A percentile compares a stretch with the other conserved stretches of the same genome.
phyloP scores from a whole-genome alignment of 2,888 invertebrate genomes.

The Druceiella hillmani region DNA sequence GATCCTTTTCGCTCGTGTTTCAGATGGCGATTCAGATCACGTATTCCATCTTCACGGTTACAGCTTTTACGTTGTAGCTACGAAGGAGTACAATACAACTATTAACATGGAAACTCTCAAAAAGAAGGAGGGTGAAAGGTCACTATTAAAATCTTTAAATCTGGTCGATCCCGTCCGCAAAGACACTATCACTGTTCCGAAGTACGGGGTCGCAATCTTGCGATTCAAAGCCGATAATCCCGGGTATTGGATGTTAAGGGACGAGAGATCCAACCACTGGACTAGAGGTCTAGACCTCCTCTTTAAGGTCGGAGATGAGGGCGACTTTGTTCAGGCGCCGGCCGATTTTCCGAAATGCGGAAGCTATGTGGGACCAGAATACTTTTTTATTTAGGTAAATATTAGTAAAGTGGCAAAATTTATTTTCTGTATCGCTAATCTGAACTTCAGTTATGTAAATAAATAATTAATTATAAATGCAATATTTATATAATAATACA shows the following conservation, averaged over 20 bases:
- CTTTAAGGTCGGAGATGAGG: conserved; percentile 62
- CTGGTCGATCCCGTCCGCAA: conserved; percentile 58
- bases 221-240: conserved; percentile 73
- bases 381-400: conserved; percentile 64
- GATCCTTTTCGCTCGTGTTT: no score
- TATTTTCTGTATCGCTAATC: no score
- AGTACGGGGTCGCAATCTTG: conserved; percentile 61
- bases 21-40: conserved; percentile 60
- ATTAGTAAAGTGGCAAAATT: no score
- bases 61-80: conserved; percentile 63
- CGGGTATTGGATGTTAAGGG: conserved; percentile 77
- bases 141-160: conserved; percentile 51
- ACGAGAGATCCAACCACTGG: conserved; percentile 68
- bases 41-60: conserved; percentile 74
- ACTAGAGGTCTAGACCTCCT: conserved; percentile 71
- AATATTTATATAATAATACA: no score
- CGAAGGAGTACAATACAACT: conserved; percentile 47
- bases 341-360: conserved; percentile 73
- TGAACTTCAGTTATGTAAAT: no score
- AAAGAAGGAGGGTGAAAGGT: conserved; percentile 52
- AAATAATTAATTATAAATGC: no score
- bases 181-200: conserved; percentile 70
- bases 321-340: conserved; percentile 62
- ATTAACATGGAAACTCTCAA: conserved; percentile 49
- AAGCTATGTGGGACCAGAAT: conserved; percentile 69